These are phyloP conservation scores for Gasterosteus nipponicus DNA, from an alignment of 2,113 vertebrate genomes.

Conservation along the genomic window DNA sequence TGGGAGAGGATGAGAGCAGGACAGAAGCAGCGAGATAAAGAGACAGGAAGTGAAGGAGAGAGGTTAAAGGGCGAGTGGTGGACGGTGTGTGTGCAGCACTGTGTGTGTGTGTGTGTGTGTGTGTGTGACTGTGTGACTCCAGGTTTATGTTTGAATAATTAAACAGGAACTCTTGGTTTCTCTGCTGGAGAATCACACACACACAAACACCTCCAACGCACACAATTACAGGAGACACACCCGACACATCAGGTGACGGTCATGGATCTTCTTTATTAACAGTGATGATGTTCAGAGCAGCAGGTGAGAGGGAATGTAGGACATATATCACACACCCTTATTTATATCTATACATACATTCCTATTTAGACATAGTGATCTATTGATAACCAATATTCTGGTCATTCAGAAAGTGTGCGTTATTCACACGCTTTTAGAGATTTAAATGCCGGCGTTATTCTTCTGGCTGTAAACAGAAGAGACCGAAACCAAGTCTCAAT, in stretches of 20 bases:
- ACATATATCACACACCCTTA: no score
- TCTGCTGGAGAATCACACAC: slow-evolving; percentile 52
- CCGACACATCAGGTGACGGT: slow-evolving; percentile 56
- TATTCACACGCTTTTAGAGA: background rate
- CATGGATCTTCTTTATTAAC: slow-evolving; percentile 65
- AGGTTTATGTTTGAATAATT: slow-evolving; percentile 73
- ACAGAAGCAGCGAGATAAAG: slow-evolving; percentile 30
- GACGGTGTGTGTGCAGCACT: slow-evolving; percentile 15
- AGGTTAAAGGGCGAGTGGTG: slow-evolving; percentile 46
- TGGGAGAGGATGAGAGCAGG: slow-evolving; percentile 16
- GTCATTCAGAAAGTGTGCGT: background rate
- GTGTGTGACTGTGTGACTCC: slow-evolving; percentile 27
- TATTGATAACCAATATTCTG: background rate
- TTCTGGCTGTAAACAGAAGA: background rate
- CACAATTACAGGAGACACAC: slow-evolving; percentile 37
- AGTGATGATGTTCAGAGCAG: slow-evolving; percentile 33
- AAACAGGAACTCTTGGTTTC: slow-evolving; percentile 55
- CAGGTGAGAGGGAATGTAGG: background rate
- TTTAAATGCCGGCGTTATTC: background rate
- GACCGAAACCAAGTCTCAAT: background rate
- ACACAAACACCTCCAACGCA: slow-evolving; percentile 8
- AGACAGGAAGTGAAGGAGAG: slow-evolving; percentile 40
- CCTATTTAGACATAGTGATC: background rate
- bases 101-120: slow-evolving; percentile 25
- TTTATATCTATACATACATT: background rate